phyloP scores from a whole-genome alignment of 2,113 vertebrate genomes.

The Podarcis raffonei region DNA sequence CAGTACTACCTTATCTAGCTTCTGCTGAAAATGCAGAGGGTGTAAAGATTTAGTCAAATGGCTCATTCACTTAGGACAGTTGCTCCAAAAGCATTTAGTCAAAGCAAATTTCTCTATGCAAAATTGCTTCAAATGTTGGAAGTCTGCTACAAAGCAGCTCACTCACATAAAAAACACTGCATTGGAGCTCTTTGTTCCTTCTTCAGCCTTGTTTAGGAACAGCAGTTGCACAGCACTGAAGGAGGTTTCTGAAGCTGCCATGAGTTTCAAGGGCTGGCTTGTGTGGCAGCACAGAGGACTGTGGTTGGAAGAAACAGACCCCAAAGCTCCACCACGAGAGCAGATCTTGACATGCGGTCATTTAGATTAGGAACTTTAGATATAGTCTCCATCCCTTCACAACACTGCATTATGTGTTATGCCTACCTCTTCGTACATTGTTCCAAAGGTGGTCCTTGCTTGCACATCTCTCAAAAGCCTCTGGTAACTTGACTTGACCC shows the following conservation, averaged over 20 bases:
- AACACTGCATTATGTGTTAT: neutral
- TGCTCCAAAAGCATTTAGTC: neutral
- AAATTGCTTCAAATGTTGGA: neutral
- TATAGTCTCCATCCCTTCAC: fast-evolving
- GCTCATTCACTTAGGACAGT: too few relatives aligned
- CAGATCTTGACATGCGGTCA: neutral
- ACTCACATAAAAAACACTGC: neutral
- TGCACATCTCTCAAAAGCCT: conserved; percentile 96
- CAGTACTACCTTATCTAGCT: neutral
- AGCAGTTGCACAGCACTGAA: neutral
- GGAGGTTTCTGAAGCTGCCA: neutral
- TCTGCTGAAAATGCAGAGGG: neutral
- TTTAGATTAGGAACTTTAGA: neutral
- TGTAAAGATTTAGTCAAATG: too few relatives aligned
- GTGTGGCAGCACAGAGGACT: neutral
- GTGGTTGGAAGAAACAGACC: neutral
- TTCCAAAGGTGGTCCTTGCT: conserved; percentile 99
- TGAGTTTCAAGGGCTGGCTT: neutral
- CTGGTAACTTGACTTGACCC: conserved; percentile 93
- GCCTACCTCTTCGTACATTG: conserved; percentile 92
- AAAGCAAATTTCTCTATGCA: neutral
- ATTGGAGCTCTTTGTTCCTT: neutral
- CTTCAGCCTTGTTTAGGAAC: neutral
- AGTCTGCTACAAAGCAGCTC: neutral
- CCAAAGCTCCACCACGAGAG: too few relatives aligned